A percentile compares a stretch with the other conserved stretches of the same genome.
Evolutionary conservation across 2,113 vertebrate species (phyloP).

Genomic region (Apistogramma diplotaenia): DNA sequence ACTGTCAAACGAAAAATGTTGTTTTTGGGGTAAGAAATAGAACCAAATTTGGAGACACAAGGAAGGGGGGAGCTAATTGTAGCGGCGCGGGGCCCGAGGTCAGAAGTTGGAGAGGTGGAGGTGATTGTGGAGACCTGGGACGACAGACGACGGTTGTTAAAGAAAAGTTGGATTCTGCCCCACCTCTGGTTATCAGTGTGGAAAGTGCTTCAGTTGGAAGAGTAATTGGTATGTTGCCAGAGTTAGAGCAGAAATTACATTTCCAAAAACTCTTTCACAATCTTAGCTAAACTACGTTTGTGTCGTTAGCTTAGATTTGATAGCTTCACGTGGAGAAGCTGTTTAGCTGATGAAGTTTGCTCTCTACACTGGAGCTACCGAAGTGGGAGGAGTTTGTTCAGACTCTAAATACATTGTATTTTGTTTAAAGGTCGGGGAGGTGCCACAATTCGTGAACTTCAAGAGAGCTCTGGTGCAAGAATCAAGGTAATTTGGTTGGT

Average conservation of each 20-base stretch:
- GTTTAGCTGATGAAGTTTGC: neutral
- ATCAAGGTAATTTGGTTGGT: constrained; percentile 81
- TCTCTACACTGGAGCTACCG: accelerated
- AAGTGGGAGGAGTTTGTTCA: neutral
- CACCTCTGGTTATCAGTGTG: constrained; percentile 72
- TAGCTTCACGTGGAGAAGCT: neutral
- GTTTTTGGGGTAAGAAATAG: constrained; percentile 13
- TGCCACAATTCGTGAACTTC: constrained; percentile 86
- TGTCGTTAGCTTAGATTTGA: neutral
- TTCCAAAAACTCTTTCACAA: neutral
- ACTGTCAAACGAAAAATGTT: neutral
- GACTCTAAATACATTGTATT: neutral
- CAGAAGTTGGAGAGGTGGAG: neutral
- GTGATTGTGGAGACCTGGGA: neutral
- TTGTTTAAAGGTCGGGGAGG: constrained; percentile 83
- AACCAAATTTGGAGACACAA: neutral
- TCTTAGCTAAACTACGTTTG: neutral
- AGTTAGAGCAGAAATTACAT: neutral
- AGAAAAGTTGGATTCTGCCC: neutral
- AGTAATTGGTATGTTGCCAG: constrained; percentile 79
- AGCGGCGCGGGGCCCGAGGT: neutral
- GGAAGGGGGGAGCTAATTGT: neutral
- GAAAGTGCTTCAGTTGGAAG: constrained; percentile 74
- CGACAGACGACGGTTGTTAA: neutral
- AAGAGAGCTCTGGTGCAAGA: constrained; percentile 82